These are phyloP conservation scores for Coenonympha glycerion DNA, from an alignment of 2,888 invertebrate genomes.

Conservation along the genomic window DNA sequence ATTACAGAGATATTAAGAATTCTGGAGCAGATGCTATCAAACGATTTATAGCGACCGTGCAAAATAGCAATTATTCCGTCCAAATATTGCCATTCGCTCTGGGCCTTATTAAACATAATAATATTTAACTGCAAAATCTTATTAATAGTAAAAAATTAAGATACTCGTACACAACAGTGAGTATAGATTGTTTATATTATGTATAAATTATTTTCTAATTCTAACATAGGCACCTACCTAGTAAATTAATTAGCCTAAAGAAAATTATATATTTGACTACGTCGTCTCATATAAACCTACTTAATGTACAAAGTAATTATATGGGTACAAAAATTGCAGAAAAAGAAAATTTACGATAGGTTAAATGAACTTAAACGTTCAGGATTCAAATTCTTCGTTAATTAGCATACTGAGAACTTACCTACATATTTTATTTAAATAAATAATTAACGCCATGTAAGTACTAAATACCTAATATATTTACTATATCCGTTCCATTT, in stretches of 20 bases:
- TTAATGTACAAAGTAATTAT: no score
- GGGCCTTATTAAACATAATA: not conserved
- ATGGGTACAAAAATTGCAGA: not conserved
- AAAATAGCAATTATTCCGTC: conserved; percentile 14
- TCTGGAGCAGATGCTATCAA: conserved; percentile 26
- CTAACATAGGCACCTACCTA: no score
- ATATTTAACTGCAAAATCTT: no score
- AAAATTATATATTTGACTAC: no score
- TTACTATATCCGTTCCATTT: conserved; percentile 23
- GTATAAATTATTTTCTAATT: no score
- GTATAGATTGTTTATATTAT: no score
- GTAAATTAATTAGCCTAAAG: no score
- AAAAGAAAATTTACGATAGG: not conserved
- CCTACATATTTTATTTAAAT: no score
- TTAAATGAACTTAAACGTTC: not conserved
- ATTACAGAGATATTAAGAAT: conserved; percentile 17
- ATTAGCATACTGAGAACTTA: conserved; percentile 10
- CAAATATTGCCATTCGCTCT: conserved; percentile 2
- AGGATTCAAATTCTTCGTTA: conserved; percentile 13
- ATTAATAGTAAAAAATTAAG: no score
- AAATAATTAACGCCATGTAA: conserved; percentile 15
- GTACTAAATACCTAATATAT: conserved; percentile 17
- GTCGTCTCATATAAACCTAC: no score
- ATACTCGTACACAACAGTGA: no score
- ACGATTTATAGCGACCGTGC: conserved; percentile 23